Percentiles rank a stretch among this genome's conserved stretches.
Conservation (phyloP, 1,140 invertebrate species). For the Drosophila sturtevanti region DNA sequence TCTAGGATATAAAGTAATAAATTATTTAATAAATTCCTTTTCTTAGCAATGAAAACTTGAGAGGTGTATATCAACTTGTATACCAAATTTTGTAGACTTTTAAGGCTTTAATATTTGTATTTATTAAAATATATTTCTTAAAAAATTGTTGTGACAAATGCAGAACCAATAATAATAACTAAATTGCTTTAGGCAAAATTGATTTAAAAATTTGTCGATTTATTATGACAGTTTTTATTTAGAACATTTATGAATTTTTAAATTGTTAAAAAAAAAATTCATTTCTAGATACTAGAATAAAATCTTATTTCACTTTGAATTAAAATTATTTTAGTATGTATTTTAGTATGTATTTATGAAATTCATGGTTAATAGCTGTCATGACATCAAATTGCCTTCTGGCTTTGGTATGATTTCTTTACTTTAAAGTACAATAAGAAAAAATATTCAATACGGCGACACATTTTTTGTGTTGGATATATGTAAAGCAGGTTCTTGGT, state of each 20-base stretch:
- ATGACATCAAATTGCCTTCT: neutral
- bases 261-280: neutral
- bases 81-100: neutral
- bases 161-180: neutral
- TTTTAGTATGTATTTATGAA: neutral
- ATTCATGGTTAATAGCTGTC: neutral
- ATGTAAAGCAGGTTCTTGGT: conserved; percentile 2
- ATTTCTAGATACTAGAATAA: too few species aligned
- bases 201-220: neutral
- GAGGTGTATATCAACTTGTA: neutral
- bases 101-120: neutral
- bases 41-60: neutral
- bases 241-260: neutral
- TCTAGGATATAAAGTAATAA: too few species aligned
- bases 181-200: neutral
- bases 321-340: too few species aligned
- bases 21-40: too few species aligned
- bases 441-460: neutral
- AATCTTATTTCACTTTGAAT: too few species aligned
- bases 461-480: neutral
- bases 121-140: neutral
- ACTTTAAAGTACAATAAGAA: neutral
- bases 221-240: neutral
- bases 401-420: neutral
- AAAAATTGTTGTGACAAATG: neutral